Evolutionary conservation across 1,140 invertebrate species (phyloP).

Genomic region (Platorchestia sp.): DNA sequence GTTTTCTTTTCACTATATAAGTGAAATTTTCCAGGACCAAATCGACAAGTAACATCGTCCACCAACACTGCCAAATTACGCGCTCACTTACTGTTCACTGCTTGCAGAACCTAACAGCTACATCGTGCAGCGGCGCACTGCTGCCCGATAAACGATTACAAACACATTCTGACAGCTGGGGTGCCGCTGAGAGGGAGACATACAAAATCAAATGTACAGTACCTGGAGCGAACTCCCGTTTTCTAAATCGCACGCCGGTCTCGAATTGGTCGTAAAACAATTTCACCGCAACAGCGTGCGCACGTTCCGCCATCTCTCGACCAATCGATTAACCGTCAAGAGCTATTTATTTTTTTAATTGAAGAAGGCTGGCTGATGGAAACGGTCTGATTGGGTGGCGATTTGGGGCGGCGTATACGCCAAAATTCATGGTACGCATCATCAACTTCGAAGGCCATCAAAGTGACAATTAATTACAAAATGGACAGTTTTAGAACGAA

Average conservation of each 20-base stretch:
- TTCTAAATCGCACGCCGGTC: neutral
- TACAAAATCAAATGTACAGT: neutral
- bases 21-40: no score
- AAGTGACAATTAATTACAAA: conserved; percentile 10
- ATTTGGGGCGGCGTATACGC: neutral
- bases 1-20: no score
- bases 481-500: neutral
- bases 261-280: neutral
- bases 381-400: neutral
- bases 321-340: conserved; percentile 6
- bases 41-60: no score
- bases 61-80: no score
- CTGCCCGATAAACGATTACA: neutral
- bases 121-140: neutral
- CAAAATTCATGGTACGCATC: neutral
- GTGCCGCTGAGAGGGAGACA: neutral
- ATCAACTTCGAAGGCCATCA: neutral
- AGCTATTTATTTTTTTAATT: conserved; percentile 1
- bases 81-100: no score
- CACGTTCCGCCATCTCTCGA: neutral
- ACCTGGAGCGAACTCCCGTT: neutral
- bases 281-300: neutral
- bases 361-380: conserved; percentile 5
- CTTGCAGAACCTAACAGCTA: neutral
- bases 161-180: neutral